Conservation (phyloP, 1,140 invertebrate species). For the Drosophila carrolli region DNA sequence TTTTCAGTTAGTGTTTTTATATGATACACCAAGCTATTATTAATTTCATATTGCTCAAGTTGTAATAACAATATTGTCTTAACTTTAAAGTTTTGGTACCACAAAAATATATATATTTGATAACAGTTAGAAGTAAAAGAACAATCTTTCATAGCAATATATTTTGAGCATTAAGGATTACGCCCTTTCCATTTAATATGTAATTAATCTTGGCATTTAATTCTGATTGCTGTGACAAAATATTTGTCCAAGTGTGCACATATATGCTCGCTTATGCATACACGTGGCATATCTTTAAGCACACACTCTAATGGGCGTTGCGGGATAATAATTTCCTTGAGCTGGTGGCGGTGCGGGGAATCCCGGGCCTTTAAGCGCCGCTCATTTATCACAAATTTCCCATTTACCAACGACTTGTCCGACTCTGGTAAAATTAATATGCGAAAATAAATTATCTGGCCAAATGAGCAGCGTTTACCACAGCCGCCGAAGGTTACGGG, state of each 20-base stretch:
- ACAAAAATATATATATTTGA: no score
- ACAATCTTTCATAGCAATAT: no score
- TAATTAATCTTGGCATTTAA: no score
- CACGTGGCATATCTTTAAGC: conserved; percentile 50
- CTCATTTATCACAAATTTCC: conserved; percentile 82
- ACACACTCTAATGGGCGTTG: conserved; percentile 28
- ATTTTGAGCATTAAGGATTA: no score
- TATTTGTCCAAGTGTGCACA: conserved; percentile 5
- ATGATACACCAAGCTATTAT: no score
- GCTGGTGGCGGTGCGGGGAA: conserved; percentile 15
- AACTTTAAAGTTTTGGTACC: no score
- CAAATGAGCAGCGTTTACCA: conserved; percentile 73
- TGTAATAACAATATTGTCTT: no score
- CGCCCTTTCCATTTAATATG: no score
- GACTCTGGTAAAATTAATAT: conserved; percentile 75
- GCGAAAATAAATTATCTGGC: conserved; percentile 83
- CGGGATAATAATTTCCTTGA: conserved; percentile 69
- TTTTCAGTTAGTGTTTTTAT: no score
- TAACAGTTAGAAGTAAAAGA: no score
- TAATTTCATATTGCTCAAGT: no score
- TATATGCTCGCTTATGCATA: conserved; percentile 25
- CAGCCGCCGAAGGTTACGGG: conserved; percentile 30
- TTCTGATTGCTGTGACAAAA: no score
- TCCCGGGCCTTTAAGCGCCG: conserved; percentile 66
- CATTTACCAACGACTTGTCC: conserved; percentile 60